Percentiles rank a stretch among this genome's conserved stretches.
These are phyloP conservation scores for Drosophila colorata DNA, from an alignment of 2,888 invertebrate species.

Conservation along the genomic window DNA sequence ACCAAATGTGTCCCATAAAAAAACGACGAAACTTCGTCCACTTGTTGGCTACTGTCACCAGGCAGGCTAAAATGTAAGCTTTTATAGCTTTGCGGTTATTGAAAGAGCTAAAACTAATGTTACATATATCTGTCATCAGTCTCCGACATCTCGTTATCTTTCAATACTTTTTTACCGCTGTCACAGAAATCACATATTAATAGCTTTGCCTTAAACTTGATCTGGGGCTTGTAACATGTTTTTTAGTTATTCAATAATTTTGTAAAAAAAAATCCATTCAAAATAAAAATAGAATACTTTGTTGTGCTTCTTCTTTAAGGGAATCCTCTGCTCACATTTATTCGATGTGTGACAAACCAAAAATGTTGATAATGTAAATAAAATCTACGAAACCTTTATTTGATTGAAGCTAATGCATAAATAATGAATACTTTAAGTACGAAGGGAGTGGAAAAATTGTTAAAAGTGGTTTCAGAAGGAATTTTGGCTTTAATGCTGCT, in stretches of 20 bases:
- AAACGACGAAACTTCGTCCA: conserved; percentile 16
- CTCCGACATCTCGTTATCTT: not conserved
- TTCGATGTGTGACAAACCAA: not conserved
- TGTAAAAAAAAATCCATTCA: not conserved
- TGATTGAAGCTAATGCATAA: conserved; percentile 4
- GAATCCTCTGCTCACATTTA: not conserved
- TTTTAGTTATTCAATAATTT: conserved; percentile 2
- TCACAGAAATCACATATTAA: not conserved
- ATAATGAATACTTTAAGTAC: conserved; percentile 5
- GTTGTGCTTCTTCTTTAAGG: not conserved
- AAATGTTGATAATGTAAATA: conserved; percentile 1
- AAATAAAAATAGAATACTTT: not conserved
- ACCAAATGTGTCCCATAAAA: conserved; percentile 35
- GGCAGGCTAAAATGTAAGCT: conserved; percentile 4
- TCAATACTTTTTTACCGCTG: not conserved
- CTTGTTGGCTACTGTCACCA: conserved; percentile 1
- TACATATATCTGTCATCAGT: not conserved
- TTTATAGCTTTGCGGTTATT: conserved; percentile 2
- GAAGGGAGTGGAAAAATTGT: not conserved
- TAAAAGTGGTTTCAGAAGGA: conserved; percentile 1
- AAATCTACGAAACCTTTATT: conserved; percentile 1
- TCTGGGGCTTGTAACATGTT: not conserved
- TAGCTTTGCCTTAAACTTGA: not conserved
- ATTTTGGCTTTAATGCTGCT: conserved; percentile 1
- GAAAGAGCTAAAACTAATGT: conserved; percentile 14